phyloP scores from a whole-genome alignment of 2,113 vertebrate genomes.

The Sander vitreus region DNA sequence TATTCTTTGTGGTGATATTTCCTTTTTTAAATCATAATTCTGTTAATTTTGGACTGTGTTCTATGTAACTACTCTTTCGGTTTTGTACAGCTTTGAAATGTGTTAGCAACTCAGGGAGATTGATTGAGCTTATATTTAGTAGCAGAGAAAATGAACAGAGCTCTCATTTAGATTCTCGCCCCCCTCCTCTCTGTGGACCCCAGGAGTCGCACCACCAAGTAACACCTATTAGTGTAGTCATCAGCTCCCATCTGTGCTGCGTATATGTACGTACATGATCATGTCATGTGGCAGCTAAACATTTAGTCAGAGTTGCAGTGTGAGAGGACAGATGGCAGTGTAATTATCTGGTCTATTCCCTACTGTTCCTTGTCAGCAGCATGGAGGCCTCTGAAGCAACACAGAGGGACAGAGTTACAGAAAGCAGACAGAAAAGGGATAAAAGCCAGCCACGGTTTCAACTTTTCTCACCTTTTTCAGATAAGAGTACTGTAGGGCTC shows the following conservation, averaged over 20 bases:
- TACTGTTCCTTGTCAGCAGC: constrained; percentile 50
- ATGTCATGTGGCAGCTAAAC: constrained; percentile 60
- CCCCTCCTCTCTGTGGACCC: constrained; percentile 1
- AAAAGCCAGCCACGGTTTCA: constrained; percentile 13
- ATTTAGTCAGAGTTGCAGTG: constrained; percentile 67
- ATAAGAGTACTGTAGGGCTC: neutral
- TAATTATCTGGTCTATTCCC: constrained; percentile 64
- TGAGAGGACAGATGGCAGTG: constrained; percentile 73
- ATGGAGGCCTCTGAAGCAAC: constrained; percentile 22
- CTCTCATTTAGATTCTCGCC: neutral
- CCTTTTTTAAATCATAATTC: neutral
- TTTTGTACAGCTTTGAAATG: neutral
- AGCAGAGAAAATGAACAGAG: neutral
- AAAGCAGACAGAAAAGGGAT: neutral
- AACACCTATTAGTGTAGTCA: constrained; percentile 69
- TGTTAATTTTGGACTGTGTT: neutral
- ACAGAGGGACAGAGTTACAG: constrained; percentile 16
- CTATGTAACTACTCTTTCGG: no score
- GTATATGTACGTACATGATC: constrained; percentile 50
- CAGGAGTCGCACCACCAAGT: constrained; percentile 45
- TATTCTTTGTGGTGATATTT: neutral
- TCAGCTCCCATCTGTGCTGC: constrained; percentile 71
- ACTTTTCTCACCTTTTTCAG: constrained; percentile 37
- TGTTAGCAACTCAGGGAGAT: neutral
- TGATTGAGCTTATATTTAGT: constrained; percentile 14